Conservation (phyloP, 2,113 vertebrate genomes). For the Syrrhaptes paradoxus region DNA sequence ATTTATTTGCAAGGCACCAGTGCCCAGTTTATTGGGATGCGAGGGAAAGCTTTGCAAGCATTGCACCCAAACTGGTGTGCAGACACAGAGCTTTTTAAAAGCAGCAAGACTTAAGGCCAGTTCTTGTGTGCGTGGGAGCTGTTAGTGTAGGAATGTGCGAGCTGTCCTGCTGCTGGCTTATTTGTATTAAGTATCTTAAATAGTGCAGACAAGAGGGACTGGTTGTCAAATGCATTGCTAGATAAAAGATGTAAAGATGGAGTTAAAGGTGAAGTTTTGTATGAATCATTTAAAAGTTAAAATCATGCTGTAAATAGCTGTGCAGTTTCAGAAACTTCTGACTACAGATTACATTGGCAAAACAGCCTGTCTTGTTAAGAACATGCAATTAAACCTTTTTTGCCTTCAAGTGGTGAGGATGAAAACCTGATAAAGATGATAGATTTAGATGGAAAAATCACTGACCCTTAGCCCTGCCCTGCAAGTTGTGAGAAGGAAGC, state of each 20-base stretch:
- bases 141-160: background rate
- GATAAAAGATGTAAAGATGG: background rate
- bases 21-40: background rate
- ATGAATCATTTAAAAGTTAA: slow-evolving; percentile 1
- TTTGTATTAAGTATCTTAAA: background rate
- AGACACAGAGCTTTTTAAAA: background rate
- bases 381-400: background rate
- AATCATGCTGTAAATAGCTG: background rate
- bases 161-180: background rate
- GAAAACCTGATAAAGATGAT: background rate
- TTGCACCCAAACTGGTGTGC: accelerated
- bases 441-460: background rate
- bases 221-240: background rate
- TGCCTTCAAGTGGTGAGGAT: background rate
- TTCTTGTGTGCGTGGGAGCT: background rate
- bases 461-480: background rate
- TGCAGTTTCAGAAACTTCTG: background rate
- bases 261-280: background rate
- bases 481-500: background rate
- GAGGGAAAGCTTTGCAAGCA: background rate
- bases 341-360: background rate
- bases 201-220: background rate
- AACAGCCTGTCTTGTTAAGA: background rate
- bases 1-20: background rate
- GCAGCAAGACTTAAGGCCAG: background rate